Evolutionary conservation across 2,113 vertebrate species (phyloP), one percentile per base, ranked within the genome.

Genomic region (Hymenochirus boettgeri): DNA sequence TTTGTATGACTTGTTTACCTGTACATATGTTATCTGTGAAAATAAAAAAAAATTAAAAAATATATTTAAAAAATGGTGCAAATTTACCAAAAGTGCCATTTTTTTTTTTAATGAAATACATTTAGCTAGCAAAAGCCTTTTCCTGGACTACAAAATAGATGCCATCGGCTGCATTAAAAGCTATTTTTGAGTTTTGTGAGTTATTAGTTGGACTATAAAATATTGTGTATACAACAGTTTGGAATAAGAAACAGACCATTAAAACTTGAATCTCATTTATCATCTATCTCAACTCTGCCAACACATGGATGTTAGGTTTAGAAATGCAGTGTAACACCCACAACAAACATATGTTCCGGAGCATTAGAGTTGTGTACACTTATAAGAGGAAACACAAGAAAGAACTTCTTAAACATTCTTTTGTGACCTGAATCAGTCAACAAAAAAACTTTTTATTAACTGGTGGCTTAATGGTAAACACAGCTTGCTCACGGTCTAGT

Each of bases 121-220:
- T 31, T 10, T 31, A 10, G 10, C 9, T 9, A 2, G 7, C 17
- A 19, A 27, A 8, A 25, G 7, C 52, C 52, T 23, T 17, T 29
- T 17, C 42, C 25, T 8, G 12, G n/a, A 35, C n/a, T 15, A 25
- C 45, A 18, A 52, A 25, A 13, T 22, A 26, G 33, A 50, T 42
- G 18, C 21, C 25, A 27, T 55, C 61, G 39, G 50, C 17, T 19
- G 21, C 42, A 21, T 60, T 47, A 63, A 63, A 63, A 24, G 26
- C 8, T 3, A 39, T n/a, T 19, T 8, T 22, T 7, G 35, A 29
- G 11, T 46, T 45, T 55, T 24, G 46, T 55, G 37, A 64, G 55
- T 64, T 24, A 46, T 18, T 64, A 55, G 55, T 55, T 45, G 35
- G 35, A 37, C 23, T 47, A 29, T 65, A 65, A 56, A 65, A 13